phyloP scores from a whole-genome alignment of 2,888 invertebrate species.

The Camptogramma bilineatum region DNA sequence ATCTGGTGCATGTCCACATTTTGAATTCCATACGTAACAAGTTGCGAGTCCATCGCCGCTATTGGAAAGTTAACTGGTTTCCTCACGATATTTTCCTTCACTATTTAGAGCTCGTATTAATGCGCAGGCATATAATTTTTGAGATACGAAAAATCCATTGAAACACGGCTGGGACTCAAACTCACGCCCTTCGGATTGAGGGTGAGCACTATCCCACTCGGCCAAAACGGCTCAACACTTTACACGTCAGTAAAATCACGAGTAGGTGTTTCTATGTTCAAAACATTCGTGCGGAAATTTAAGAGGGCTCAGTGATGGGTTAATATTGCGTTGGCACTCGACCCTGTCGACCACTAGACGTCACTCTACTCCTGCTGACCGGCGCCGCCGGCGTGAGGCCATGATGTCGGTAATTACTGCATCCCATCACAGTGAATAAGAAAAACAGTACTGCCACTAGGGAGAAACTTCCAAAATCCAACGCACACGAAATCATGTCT shows the following conservation, averaged over 20 bases:
- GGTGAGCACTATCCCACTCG: too few relatives aligned
- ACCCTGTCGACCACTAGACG: conserved; percentile 65
- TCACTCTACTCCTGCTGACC: conserved; percentile 58
- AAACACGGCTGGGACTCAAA: too few relatives aligned
- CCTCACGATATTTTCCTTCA: too few relatives aligned
- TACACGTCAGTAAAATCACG: not conserved
- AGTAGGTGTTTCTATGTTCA: conserved; percentile 16
- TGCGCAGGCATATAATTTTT: too few relatives aligned
- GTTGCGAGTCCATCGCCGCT: too few relatives aligned
- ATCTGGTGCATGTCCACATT: too few relatives aligned
- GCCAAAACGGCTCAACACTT: too few relatives aligned
- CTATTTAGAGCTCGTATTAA: too few relatives aligned
- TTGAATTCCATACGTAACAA: too few relatives aligned
- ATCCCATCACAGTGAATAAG: conserved; percentile 27
- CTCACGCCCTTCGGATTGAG: too few relatives aligned
- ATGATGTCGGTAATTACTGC: conserved; percentile 73
- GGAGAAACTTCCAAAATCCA: not conserved
- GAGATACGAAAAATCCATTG: too few relatives aligned
- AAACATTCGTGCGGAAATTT: conserved; percentile 21
- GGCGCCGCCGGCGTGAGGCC: conserved; percentile 49
- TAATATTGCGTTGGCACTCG: conserved; percentile 50
- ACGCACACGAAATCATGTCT: not conserved
- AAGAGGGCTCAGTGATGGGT: conserved; percentile 41
- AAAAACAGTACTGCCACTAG: conserved; percentile 14
- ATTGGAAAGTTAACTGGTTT: too few relatives aligned